Evolutionary conservation across 23 tunicate species (phyloP).

Genomic region (Ascidia mentula): DNA sequence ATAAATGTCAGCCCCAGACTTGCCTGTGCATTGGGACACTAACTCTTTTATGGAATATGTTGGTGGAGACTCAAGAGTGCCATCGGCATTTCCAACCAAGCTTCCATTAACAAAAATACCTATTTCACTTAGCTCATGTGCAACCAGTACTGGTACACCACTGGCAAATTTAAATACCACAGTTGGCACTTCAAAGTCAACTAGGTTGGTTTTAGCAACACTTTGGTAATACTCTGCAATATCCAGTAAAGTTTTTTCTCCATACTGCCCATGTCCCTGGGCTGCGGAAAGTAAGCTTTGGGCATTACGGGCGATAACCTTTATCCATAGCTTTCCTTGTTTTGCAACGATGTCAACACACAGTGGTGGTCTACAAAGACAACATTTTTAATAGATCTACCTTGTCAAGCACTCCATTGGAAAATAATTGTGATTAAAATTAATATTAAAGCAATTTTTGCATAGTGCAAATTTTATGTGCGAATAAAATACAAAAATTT

Average conservation of each 20-base stretch:
- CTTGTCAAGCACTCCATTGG: too few relatives aligned
- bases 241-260: slow-evolving; percentile 61
- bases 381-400: too few relatives aligned
- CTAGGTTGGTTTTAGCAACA: slow-evolving; percentile 34
- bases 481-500: too few relatives aligned
- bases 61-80: not conserved
- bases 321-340: slow-evolving; percentile 61
- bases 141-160: slow-evolving; percentile 60
- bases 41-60: not conserved
- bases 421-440: too few relatives aligned
- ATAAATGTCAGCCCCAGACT: not conserved
- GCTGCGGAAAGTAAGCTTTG: slow-evolving; percentile 37
- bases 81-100: slow-evolving; percentile 13
- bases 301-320: slow-evolving; percentile 72
- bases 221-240: slow-evolving; percentile 41
- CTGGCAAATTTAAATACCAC: slow-evolving; percentile 52
- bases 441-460: too few relatives aligned
- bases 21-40: not conserved
- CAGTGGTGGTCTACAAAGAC: slow-evolving; percentile 37
- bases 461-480: too few relatives aligned
- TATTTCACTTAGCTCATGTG: slow-evolving; percentile 17
- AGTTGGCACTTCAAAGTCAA: slow-evolving; percentile 49
- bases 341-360: slow-evolving; percentile 75
- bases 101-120: slow-evolving; percentile 61
- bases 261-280: slow-evolving; percentile 76